A percentile compares a stretch with the other conserved stretches of the same genome.
Evolutionary conservation across 2,797 vertebrate species (phyloP).

Genomic region (Podarcis lilfordi): DNA sequence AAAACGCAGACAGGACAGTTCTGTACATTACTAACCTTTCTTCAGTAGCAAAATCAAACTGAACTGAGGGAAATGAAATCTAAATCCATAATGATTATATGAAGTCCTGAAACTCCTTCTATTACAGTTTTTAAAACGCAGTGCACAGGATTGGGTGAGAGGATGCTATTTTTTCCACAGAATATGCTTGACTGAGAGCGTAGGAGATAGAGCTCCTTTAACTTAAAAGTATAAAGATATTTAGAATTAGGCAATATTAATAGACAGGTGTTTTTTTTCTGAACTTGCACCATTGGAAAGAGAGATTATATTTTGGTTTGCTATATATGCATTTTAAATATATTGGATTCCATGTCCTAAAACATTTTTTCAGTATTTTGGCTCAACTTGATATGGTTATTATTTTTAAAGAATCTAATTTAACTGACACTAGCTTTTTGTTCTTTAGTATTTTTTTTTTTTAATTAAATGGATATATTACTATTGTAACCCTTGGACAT

Average conservation of each 20-base stretch:
- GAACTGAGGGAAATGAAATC: not conserved
- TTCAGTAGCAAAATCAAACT: not conserved
- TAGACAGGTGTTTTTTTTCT: not conserved
- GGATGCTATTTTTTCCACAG: not conserved
- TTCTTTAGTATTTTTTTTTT: too few species aligned
- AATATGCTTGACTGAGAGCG: not conserved
- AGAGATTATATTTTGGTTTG: not conserved
- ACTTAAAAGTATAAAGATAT: not conserved
- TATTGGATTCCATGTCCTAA: too few species aligned
- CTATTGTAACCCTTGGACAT: not conserved
- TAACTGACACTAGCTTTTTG: too few species aligned
- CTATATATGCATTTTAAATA: too few species aligned
- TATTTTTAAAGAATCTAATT: too few species aligned
- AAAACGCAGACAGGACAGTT: not conserved
- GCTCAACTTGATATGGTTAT: too few species aligned
- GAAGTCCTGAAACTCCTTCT: not conserved
- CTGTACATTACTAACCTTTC: not conserved
- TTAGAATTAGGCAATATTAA: not conserved
- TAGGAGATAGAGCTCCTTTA: not conserved
- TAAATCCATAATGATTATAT: not conserved
- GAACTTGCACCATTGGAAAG: not conserved
- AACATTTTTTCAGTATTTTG: too few species aligned
- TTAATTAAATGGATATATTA: not conserved
- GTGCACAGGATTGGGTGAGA: not conserved
- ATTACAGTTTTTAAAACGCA: not conserved